Conservation (phyloP, 2,797 vertebrate genomes). For the Morelia viridis region DNA sequence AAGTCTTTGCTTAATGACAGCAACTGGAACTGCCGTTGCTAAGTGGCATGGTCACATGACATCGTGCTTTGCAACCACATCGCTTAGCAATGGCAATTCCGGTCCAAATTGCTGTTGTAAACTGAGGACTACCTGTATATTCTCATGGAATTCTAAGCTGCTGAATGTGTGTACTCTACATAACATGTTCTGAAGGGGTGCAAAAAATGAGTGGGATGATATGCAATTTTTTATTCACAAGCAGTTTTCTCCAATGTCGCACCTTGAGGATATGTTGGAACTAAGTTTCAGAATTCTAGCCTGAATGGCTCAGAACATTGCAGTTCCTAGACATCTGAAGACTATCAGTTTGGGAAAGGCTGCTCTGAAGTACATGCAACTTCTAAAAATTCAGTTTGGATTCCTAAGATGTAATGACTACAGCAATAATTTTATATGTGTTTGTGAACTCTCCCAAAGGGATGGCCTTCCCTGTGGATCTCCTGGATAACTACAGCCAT, state of each 20-base stretch:
- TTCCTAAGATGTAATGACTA: background rate
- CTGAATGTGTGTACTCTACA: background rate
- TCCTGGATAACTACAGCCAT: slow-evolving; percentile 75
- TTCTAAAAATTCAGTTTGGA: background rate
- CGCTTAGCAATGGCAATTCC: background rate
- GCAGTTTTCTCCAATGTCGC: background rate
- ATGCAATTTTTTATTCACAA: background rate
- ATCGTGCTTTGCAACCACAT: background rate
- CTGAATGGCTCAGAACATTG: background rate
- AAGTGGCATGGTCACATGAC: background rate
- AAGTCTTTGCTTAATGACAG: background rate
- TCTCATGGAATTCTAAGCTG: background rate
- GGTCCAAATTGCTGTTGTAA: background rate
- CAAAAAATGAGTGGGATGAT: background rate
- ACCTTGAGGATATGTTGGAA: background rate
- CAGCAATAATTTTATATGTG: background rate
- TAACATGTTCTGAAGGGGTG: background rate
- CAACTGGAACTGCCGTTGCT: background rate
- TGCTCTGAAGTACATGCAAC: background rate
- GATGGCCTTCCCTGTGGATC: slow-evolving; percentile 89
- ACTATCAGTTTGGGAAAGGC: background rate
- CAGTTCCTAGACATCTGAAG: background rate
- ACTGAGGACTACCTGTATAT: background rate
- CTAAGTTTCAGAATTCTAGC: background rate
- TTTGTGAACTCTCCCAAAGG: slow-evolving; percentile 59